Base-by-base conservation (phyloP, 2,113 vertebrate species). In the Hipposideros armiger region DNA sequence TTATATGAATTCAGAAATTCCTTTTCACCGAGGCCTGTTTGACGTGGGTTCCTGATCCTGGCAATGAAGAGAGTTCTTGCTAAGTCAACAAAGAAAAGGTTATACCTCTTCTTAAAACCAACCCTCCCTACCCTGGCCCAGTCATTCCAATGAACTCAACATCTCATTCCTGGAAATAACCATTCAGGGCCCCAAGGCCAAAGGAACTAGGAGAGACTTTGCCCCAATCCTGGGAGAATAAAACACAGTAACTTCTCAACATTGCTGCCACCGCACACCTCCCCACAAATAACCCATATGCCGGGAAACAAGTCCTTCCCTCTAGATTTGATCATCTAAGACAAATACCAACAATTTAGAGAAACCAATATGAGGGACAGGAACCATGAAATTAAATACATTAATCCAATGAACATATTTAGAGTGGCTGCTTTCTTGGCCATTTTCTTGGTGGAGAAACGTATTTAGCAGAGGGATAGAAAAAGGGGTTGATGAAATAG, bases 151-250 rank as follows among this genome's bases (percentile, higher is more conserved):
- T 56, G 11, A 80, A 80, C n/a, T 50, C 81, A 58, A 0, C 16
- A 36, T 42, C 81, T 47, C 76, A 16, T 76, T 91, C 67, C 11
- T 92, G 15, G 36, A 90, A 87, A 92, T 78, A 87, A 83, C 30
- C 32, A 62, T 20, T 60, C n/a, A 11, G 80, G 36, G 36, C 42
- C 17, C 62, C n/a, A 17, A 15, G 42, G 45, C 54, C 42, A 47
- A 2, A 40, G 32, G 47, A 77, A 83, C 56, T 24, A 77, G 11
- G 13, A 42, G 74, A 91, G 66, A 82, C 20, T 76, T 47, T 7
- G 16, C 11, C 45, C 36, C 72, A 16, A 1, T 1, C 22, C 28
- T 15, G 24, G 69, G 50, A 80, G 52, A 66, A 72, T 4, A 77
- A 42, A 58, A 83, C 9, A 66, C 13, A 36, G 11, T 5, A 17